Evolutionary conservation across 2,888 invertebrate genomes (phyloP).

Genomic region (Amphimallon solstitiale): DNA sequence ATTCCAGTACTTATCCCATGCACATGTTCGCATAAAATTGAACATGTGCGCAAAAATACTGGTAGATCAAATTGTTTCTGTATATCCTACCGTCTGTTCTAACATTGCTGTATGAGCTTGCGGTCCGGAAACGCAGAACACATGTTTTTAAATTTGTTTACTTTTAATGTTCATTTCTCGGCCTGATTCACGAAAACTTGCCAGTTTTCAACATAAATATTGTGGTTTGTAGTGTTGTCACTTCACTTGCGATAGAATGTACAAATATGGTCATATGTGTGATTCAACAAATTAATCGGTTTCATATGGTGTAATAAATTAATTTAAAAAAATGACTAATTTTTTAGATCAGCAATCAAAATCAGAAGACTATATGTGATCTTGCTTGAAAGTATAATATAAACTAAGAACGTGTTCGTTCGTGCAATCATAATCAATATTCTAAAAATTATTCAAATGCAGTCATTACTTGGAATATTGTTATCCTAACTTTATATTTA

Average conservation of each 20-base stretch:
- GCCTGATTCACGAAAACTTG: not conserved
- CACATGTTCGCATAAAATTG: conserved; percentile 23
- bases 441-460: too few species aligned
- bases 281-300: not conserved
- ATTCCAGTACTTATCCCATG: conserved; percentile 34
- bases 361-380: not conserved
- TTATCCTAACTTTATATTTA: too few species aligned
- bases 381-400: too few species aligned
- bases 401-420: too few species aligned
- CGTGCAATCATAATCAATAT: too few species aligned
- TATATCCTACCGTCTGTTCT: conserved; percentile 50
- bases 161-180: not conserved
- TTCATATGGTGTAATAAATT: conserved; percentile 11
- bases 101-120: conserved; percentile 40
- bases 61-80: conserved; percentile 48
- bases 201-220: conserved; percentile 23
- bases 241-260: conserved; percentile 14
- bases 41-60: conserved; percentile 49
- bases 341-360: not conserved
- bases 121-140: conserved; percentile 52
- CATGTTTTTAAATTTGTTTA: conserved; percentile 45
- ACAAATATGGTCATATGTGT: conserved; percentile 15
- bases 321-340: conserved; percentile 1
- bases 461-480: too few species aligned
- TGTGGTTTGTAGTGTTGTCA: conserved; percentile 14